Conservation (phyloP, 37 sponge, comb jelly and placozoan genomes). For the Aphrocallistes beatrix region DNA sequence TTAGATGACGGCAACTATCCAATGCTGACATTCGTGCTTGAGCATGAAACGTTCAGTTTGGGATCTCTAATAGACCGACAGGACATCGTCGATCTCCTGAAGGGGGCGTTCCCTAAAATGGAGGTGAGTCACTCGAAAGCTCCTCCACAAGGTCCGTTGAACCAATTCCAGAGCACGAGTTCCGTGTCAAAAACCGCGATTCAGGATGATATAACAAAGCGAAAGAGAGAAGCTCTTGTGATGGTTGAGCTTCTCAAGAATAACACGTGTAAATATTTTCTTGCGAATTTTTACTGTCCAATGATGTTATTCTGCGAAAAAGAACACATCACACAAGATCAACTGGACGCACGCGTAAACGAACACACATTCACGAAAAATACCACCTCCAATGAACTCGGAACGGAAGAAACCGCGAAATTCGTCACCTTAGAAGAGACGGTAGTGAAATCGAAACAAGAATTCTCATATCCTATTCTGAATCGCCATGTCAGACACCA, state of each 20-base stretch:
- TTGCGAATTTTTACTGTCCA: not conserved
- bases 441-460: not conserved
- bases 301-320: conserved; percentile 16
- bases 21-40: not conserved
- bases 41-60: not conserved
- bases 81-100: not conserved
- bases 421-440: not conserved
- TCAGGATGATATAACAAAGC: not conserved
- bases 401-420: not conserved
- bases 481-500: not conserved
- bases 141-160: not conserved
- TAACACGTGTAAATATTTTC: not conserved
- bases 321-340: not conserved
- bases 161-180: not conserved
- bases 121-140: not conserved
- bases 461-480: not conserved
- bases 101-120: not conserved
- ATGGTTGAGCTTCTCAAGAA: not conserved
- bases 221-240: not conserved
- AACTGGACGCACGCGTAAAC: not conserved
- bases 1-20: not conserved
- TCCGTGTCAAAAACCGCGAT: not conserved
- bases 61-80: not conserved
- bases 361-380: not conserved
- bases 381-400: too few relatives aligned